phyloP scores from a whole-genome alignment of 1,140 invertebrate species.

The Globodera ellingtonae region DNA sequence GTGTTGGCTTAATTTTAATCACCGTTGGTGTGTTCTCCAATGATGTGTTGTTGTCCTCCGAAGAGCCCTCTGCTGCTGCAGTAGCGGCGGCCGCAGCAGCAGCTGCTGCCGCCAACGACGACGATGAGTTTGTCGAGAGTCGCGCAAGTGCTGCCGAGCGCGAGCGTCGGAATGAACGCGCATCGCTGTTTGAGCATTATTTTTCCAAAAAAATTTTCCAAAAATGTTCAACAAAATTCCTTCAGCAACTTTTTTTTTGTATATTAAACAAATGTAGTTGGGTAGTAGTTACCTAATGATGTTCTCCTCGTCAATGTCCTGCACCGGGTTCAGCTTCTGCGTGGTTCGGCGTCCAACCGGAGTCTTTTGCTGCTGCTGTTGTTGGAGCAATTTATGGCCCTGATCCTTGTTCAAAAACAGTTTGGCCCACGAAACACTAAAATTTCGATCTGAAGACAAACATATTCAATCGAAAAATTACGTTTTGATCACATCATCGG shows the following conservation, averaged over 20 bases:
- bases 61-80: not conserved
- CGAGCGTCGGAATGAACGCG: not conserved
- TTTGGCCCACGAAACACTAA: constrained; percentile 51
- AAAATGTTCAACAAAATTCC: too few species aligned
- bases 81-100: not conserved
- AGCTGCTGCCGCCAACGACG: not conserved
- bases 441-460: not conserved
- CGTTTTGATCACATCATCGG: constrained; percentile 4
- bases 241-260: not conserved
- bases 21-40: not conserved
- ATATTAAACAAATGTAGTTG: constrained; percentile 15
- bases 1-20: too few species aligned
- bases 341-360: not conserved
- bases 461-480: constrained; percentile 12
- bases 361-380: constrained; percentile 6
- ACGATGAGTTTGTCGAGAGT: not conserved
- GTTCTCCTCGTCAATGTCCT: constrained; percentile 34
- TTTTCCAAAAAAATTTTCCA: too few species aligned
- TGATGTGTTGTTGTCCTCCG: constrained; percentile 6
- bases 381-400: constrained; percentile 2
- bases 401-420: constrained; percentile 44
- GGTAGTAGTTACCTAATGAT: constrained; percentile 39
- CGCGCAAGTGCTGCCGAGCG: constrained; percentile 7
- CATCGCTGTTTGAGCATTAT: not conserved
- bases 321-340: constrained; percentile 13